phyloP scores from a whole-genome alignment of 30 jellyfish, hydroid and myxozoan species.

The Pelagia noctiluca region DNA sequence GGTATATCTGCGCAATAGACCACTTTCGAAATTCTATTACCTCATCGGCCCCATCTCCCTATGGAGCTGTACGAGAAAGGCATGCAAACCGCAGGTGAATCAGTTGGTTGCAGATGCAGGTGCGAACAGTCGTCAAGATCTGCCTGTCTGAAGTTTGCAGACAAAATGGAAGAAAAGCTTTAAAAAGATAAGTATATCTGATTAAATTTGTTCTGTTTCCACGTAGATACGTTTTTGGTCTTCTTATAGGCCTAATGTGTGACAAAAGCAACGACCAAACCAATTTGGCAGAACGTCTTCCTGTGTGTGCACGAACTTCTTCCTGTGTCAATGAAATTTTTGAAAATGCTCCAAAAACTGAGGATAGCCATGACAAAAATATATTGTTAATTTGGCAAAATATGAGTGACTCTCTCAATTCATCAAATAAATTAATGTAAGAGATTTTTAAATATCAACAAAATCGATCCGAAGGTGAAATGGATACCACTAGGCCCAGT shows the following conservation, averaged over 20 bases:
- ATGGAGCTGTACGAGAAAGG: conserved; percentile 48
- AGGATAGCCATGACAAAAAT: neutral
- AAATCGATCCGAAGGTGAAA: neutral
- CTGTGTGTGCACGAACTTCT: neutral
- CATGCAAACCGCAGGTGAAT: conserved; percentile 26
- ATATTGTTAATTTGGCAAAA: conserved; percentile 5
- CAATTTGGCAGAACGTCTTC: neutral
- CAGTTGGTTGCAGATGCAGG: neutral
- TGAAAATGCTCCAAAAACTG: neutral
- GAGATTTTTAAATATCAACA: conserved; percentile 18
- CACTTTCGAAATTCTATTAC: neutral
- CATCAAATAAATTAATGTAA: conserved; percentile 17
- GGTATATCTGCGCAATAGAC: too few relatives aligned
- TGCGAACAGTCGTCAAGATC: neutral
- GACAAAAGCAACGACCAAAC: neutral
- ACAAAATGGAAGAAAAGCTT: too few relatives aligned
- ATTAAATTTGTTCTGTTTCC: neutral
- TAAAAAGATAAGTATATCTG: neutral
- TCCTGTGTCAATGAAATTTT: neutral
- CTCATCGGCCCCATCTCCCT: conserved; percentile 58
- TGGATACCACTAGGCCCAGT: neutral
- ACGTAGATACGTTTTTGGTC: too few relatives aligned
- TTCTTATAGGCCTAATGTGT: neutral
- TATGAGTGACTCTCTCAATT: neutral
- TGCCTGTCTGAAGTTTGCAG: neutral